phyloP scores from a whole-genome alignment of 2,797 vertebrate genomes.

The Aviceda leuphotes region DNA sequence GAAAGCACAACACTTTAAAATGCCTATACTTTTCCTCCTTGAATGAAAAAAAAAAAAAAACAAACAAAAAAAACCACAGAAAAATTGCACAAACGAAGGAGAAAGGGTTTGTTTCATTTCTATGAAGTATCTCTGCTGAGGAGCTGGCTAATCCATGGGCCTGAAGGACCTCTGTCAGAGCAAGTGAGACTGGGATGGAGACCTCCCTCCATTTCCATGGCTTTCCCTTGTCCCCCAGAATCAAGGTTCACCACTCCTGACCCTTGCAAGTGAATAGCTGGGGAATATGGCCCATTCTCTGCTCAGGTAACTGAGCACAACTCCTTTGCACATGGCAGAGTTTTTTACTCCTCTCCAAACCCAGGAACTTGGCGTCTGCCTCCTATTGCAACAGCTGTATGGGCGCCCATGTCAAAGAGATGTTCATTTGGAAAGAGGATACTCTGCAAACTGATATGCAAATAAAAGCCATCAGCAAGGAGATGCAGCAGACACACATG shows the following conservation, averaged over 20 bases:
- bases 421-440: conserved; percentile 40
- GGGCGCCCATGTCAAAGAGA: not conserved
- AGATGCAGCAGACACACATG: not conserved
- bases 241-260: not conserved
- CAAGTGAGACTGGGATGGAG: not conserved
- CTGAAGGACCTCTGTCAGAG: not conserved
- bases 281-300: not conserved
- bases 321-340: not conserved
- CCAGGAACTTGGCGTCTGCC: not conserved
- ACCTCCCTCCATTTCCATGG: not conserved
- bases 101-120: not conserved
- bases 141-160: not conserved
- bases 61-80: too few relatives aligned
- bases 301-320: not conserved
- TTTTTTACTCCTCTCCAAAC: not conserved
- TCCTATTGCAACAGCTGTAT: not conserved
- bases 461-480: conserved; percentile 43
- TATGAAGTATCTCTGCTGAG: not conserved
- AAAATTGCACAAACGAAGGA: not conserved
- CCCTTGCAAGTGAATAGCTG: not conserved
- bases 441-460: conserved; percentile 18
- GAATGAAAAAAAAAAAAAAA: not conserved
- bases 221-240: not conserved
- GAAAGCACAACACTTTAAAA: not conserved
- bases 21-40: not conserved